phyloP scores from a whole-genome alignment of 2,888 invertebrate species.

The Brachynemurus nebulosus region DNA sequence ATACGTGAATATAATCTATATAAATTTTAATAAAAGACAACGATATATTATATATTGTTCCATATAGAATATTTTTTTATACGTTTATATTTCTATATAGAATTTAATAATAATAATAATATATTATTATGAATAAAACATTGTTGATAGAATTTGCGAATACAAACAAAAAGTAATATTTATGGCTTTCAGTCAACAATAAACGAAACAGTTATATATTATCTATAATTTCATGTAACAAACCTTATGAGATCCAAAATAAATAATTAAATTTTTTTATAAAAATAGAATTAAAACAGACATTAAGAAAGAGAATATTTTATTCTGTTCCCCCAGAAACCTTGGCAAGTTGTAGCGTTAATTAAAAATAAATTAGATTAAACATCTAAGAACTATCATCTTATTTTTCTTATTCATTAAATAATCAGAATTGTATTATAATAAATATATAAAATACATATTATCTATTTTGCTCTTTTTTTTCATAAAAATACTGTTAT shows the following conservation, averaged over 20 bases:
- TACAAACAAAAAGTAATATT: conserved; percentile 7
- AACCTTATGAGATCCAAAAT: conserved; percentile 9
- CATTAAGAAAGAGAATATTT: neutral
- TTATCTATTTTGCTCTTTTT: too few species aligned
- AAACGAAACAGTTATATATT: conserved; percentile 7
- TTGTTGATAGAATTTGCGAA: conserved; percentile 8
- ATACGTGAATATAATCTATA: neutral
- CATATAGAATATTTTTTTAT: neutral
- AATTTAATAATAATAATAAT: conserved; percentile 4
- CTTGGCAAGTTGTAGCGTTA: conserved; percentile 2
- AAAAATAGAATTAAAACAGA: neutral
- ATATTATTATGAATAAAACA: conserved; percentile 3
- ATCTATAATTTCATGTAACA: too few species aligned
- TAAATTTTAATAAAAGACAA: conserved; percentile 1
- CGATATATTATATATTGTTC: conserved; percentile 1
- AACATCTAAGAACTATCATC: too few species aligned
- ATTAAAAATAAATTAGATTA: conserved; percentile 1
- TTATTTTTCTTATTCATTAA: too few species aligned
- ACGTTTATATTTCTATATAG: neutral
- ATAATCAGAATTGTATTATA: too few species aligned
- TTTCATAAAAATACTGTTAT: too few species aligned
- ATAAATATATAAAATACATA: too few species aligned
- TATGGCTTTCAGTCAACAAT: conserved; percentile 10
- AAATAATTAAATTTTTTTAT: conserved; percentile 1
- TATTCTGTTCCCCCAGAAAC: conserved; percentile 3